These are phyloP conservation scores for Scelioninae gen. 2 DNA, from an alignment of 2,888 invertebrate genomes.

Conservation along the genomic window DNA sequence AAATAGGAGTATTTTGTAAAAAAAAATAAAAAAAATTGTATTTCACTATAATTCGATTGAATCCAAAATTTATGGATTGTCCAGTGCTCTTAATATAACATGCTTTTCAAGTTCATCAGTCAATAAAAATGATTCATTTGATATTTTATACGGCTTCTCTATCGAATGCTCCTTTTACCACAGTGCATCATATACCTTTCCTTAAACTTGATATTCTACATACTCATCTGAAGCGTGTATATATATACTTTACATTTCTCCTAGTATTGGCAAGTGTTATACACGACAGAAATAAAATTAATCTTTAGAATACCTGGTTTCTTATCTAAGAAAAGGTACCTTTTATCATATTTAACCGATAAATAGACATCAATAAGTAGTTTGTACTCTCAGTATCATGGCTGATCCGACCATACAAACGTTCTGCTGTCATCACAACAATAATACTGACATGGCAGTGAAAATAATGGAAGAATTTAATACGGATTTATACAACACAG, in stretches of 20 bases:
- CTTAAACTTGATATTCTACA: conserved; percentile 15
- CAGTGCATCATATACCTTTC: conserved; percentile 44
- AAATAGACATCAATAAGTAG: conserved; percentile 19
- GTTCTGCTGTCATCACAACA: conserved; percentile 85
- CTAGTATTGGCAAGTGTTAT: conserved; percentile 33
- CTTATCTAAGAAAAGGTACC: conserved; percentile 54
- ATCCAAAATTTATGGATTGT: neutral
- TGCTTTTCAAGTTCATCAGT: conserved; percentile 39
- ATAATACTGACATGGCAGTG: conserved; percentile 80
- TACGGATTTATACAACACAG: conserved; percentile 83
- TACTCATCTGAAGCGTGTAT: conserved; percentile 10
- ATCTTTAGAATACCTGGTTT: conserved; percentile 50
- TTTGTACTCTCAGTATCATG: conserved; percentile 75
- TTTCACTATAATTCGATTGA: neutral
- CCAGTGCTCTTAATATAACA: neutral
- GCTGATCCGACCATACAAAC: conserved; percentile 91
- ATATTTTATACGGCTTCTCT: conserved; percentile 54
- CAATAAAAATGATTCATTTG: conserved; percentile 50
- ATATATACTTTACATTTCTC: conserved; percentile 10
- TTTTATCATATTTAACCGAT: conserved; percentile 54
- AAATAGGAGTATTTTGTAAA: no score
- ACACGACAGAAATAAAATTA: conserved; percentile 29
- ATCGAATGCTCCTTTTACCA: conserved; percentile 29
- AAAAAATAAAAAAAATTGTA: no score
- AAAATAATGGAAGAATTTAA: conserved; percentile 85